Conservation (phyloP, 2,113 vertebrate genomes). For the Oryctolagus cuniculus region DNA sequence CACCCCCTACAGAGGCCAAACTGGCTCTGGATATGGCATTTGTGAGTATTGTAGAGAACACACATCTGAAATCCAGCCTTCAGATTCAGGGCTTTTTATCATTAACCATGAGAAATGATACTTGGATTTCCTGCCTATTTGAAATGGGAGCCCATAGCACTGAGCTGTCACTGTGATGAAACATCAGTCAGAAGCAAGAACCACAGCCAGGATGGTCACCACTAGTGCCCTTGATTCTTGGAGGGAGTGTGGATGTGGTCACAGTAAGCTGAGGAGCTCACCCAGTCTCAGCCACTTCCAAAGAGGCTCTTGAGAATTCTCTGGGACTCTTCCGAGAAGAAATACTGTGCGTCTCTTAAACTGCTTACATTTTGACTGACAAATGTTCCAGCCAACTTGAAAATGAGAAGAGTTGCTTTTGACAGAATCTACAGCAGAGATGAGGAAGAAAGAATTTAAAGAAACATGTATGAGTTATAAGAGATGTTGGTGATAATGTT, state of each 20-base stretch:
- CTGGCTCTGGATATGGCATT: slow-evolving; percentile 4
- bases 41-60: not conserved
- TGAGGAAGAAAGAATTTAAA: not conserved
- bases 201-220: not conserved
- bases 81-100: slow-evolving; percentile 62
- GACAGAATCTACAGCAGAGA: not conserved
- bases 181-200: slow-evolving; percentile 71
- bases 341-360: not conserved
- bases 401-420: not conserved
- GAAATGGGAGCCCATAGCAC: slow-evolving; percentile 75
- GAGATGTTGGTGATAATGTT: not conserved
- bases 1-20: not conserved
- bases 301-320: slow-evolving; percentile 21
- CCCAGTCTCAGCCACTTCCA: not conserved
- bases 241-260: not conserved
- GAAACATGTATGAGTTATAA: not conserved
- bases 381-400: not conserved
- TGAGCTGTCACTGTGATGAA: slow-evolving; percentile 82
- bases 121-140: slow-evolving; percentile 74
- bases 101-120: slow-evolving; percentile 61
- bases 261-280: not conserved
- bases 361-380: not conserved
- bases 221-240: not conserved
- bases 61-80: slow-evolving; percentile 66
- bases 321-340: not conserved